Percentiles rank a stretch among this genome's conserved stretches.
phyloP scores from a whole-genome alignment of 2,797 vertebrate species.

The Sphenopsis melanotis region DNA sequence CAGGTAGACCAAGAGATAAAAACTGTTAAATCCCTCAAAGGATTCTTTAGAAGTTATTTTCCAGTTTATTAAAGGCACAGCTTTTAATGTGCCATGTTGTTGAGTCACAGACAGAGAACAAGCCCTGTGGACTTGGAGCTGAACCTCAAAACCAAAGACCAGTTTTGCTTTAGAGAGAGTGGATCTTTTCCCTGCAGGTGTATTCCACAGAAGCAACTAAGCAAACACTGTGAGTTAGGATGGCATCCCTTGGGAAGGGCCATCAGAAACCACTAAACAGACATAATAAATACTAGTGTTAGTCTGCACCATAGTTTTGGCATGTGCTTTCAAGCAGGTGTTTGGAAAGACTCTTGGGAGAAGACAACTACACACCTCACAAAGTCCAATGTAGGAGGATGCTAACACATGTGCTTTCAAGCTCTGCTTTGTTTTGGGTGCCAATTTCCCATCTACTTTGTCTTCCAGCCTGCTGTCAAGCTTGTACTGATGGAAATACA shows the following conservation, averaged over 20 bases:
- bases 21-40: neutral
- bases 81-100: neutral
- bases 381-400: neutral
- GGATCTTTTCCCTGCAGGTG: neutral
- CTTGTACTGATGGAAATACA: neutral
- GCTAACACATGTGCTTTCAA: neutral
- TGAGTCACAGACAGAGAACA: neutral
- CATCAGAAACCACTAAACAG: neutral
- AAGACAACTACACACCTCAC: neutral
- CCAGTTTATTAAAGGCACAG: neutral
- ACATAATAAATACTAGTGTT: neutral
- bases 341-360: neutral
- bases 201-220: neutral
- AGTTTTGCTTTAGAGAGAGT: neutral
- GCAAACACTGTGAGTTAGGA: neutral
- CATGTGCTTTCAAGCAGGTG: neutral
- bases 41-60: neutral
- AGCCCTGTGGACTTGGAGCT: neutral
- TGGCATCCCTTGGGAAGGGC: neutral
- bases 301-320: neutral
- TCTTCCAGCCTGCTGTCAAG: neutral
- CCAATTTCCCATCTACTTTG: neutral
- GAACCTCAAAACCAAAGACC: neutral
- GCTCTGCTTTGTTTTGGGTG: neutral
- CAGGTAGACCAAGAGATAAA: neutral